phyloP scores from a whole-genome alignment of 2,797 vertebrate genomes.

The Epinephelus awoara region DNA sequence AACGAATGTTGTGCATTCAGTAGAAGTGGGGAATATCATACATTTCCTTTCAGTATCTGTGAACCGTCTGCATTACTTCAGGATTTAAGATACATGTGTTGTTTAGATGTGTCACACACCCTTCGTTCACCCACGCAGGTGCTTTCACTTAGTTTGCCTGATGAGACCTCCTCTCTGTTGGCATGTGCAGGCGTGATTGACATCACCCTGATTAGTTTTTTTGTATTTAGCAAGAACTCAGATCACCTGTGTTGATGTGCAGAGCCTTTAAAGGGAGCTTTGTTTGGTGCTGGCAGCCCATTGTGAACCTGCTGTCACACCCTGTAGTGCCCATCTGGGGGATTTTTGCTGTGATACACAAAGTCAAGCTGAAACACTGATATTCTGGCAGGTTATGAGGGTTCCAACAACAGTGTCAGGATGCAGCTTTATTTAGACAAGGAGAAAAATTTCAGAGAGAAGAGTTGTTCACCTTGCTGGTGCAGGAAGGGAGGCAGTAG shows the following conservation, averaged over 20 bases:
- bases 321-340: too few species aligned
- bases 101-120: background rate
- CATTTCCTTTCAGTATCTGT: background rate
- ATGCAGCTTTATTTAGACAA: background rate
- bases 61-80: background rate
- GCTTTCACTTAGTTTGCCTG: constrained; percentile 14
- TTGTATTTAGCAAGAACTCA: background rate
- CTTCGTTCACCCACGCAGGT: constrained; percentile 3
- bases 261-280: constrained; percentile 8
- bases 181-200: constrained; percentile 1
- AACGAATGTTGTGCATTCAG: too few species aligned
- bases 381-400: background rate
- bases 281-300: background rate
- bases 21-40: background rate
- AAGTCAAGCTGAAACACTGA: background rate
- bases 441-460: background rate
- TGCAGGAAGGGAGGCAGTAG: constrained; percentile 35
- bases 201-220: background rate
- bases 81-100: background rate
- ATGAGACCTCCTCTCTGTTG: background rate
- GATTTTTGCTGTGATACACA: background rate
- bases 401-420: background rate
- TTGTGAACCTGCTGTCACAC: background rate
- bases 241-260: constrained; percentile 17
- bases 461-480: constrained; percentile 24